phyloP scores from a whole-genome alignment of 2,888 invertebrate species.

The Heteropelma amictum region DNA sequence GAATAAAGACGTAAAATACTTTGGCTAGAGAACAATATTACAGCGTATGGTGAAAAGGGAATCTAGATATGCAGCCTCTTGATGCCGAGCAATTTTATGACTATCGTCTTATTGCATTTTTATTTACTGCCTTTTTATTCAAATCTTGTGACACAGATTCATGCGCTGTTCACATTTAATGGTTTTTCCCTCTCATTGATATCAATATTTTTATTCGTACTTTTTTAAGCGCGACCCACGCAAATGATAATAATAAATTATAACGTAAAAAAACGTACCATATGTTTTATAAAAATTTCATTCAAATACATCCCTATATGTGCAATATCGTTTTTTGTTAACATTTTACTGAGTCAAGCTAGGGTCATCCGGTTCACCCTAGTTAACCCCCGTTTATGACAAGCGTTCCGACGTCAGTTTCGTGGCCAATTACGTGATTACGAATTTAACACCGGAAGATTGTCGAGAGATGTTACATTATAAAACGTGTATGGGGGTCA shows the following conservation, averaged over 20 bases:
- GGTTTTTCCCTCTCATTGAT: not conserved
- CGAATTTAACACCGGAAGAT: constrained; percentile 71
- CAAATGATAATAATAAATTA: no score
- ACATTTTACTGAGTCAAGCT: constrained; percentile 45
- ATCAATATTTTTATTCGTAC: no score
- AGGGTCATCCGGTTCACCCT: constrained; percentile 37
- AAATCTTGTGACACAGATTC: no score
- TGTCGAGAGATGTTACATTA: constrained; percentile 46
- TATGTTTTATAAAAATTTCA: not conserved
- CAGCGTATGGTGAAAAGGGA: no score
- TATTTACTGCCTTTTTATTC: no score
- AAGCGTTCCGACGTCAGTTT: constrained; percentile 64
- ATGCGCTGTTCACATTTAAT: no score
- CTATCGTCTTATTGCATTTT: no score
- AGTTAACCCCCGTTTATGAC: constrained; percentile 69
- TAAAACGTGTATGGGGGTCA: constrained; percentile 40
- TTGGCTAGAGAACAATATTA: no score
- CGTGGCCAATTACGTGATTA: constrained; percentile 71
- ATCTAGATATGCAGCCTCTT: no score
- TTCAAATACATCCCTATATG: not conserved
- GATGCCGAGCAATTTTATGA: no score
- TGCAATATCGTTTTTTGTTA: constrained; percentile 7
- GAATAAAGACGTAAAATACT: no score
- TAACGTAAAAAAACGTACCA: not conserved
- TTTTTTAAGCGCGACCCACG: no score